Evolutionary conservation across 2,113 vertebrate genomes (phyloP).

Genomic region (Neogobius melanostomus): DNA sequence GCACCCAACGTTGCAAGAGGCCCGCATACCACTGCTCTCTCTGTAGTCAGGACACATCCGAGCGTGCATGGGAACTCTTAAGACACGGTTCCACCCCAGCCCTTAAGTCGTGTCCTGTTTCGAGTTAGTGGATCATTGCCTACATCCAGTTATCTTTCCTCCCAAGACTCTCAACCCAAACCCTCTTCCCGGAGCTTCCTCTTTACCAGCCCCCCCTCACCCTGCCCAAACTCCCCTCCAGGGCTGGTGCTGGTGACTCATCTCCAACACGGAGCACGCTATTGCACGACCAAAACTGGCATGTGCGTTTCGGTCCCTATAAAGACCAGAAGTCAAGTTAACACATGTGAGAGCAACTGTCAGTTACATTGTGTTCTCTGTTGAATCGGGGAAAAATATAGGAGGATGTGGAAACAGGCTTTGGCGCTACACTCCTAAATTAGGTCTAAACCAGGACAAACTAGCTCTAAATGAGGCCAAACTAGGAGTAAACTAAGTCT

Average conservation of each 20-base stretch:
- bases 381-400: not conserved
- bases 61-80: constrained; percentile 6
- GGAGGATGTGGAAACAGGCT: not conserved
- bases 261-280: constrained; percentile 36
- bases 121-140: constrained; percentile 49
- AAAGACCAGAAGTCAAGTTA: constrained; percentile 32
- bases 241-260: constrained; percentile 68
- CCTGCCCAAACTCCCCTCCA: constrained; percentile 22
- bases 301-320: constrained; percentile 25
- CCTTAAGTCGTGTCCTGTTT: constrained; percentile 50
- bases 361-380: constrained; percentile 33
- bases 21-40: too few species aligned
- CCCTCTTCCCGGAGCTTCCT: constrained; percentile 20
- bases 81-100: constrained; percentile 9
- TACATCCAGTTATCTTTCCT: constrained; percentile 18
- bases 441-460: not conserved
- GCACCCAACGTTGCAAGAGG: too few species aligned
- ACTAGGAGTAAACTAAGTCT: not conserved
- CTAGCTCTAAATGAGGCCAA: not conserved
- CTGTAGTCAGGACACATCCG: too few species aligned
- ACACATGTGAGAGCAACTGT: constrained; percentile 33
- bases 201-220: constrained; percentile 40
- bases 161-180: constrained; percentile 18
- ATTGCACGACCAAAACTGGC: constrained; percentile 26
- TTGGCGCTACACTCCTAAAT: not conserved